These are phyloP conservation scores for Microplitis demolitor DNA, from an alignment of 1,140 invertebrate genomes.

Conservation along the genomic window DNA sequence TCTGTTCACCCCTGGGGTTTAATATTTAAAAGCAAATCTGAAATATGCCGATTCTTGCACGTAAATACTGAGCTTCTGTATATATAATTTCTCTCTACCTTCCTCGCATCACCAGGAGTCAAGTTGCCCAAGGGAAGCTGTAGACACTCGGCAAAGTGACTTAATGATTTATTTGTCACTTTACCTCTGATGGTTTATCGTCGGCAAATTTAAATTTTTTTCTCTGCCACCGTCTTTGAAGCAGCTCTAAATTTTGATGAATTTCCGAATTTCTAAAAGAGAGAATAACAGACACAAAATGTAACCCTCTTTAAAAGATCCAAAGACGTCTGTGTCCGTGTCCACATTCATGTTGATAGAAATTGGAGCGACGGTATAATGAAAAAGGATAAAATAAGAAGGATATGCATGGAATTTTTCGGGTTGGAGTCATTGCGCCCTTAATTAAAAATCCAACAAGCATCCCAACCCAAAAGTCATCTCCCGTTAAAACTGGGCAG, in stretches of 20 bases:
- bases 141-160: constrained; percentile 21
- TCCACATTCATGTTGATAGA: too few relatives aligned
- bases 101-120: too few relatives aligned
- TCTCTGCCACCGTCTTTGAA: too few relatives aligned
- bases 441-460: constrained; percentile 64
- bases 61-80: constrained; percentile 47
- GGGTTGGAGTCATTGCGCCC: constrained; percentile 57
- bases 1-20: constrained; percentile 38
- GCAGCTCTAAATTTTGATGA: too few relatives aligned
- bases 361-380: not conserved
- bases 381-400: not conserved
- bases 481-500: too few relatives aligned
- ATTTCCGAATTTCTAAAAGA: too few relatives aligned
- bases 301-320: too few relatives aligned
- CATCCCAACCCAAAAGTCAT: constrained; percentile 34
- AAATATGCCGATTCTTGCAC: constrained; percentile 55
- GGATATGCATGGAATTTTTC: constrained; percentile 58
- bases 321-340: too few relatives aligned
- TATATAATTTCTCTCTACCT: too few relatives aligned
- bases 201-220: constrained; percentile 39
- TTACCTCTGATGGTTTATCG: constrained; percentile 36
- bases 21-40: constrained; percentile 58
- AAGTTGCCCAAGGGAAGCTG: not conserved
- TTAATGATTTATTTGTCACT: constrained; percentile 47
- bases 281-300: too few relatives aligned